Evolutionary conservation across 2,113 vertebrate species (phyloP), one percentile per base, ranked within the genome.

Genomic region (Salvator merianae): DNA sequence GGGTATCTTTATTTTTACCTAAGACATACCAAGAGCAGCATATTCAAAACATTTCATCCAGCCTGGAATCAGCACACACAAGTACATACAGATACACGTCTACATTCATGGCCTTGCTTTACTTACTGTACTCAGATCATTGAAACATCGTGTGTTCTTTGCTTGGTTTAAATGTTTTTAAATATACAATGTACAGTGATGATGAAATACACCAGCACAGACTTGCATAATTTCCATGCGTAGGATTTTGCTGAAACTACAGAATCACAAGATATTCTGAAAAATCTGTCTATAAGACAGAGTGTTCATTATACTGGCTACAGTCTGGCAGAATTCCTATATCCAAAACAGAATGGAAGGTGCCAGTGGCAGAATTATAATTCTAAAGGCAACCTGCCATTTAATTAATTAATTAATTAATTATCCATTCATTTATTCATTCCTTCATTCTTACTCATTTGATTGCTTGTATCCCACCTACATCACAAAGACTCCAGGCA

Each of bases 291-390:
- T 75, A 24, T 22, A 73, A 30, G 34, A 82, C 3, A 30, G 13
- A 8, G 13, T 34, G 4, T 36, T 20, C 13, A 7, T 94, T 87
- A 94, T 91, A 95, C 94, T 95, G 92, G 91, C 94, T 95, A 88
- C 75, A 92, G 91, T 87, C 90, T 96, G 95, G 94, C 93, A 93
- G 72, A 62, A 80, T 65, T 94, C 93, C 94, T 94, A 92, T 89
- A 93, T 80, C 85, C 91, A 94, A 94, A 95, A 93, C 93, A 95
- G 95, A 94, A 95, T 90, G 91, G 90, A 90, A 92, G 90, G 94
- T 94, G 94, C 92, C 92, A 88, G 91, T 16, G 55, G 55, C 87
- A 36, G 12, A 28, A 69, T 40, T 70, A 26, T 32, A 59, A 16
- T 59, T 84, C 65, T n/a, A 30, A n/a, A 53, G 63, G 24, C 47